phyloP scores from a whole-genome alignment of 2,797 vertebrate species.

The Podarcis lilfordi region DNA sequence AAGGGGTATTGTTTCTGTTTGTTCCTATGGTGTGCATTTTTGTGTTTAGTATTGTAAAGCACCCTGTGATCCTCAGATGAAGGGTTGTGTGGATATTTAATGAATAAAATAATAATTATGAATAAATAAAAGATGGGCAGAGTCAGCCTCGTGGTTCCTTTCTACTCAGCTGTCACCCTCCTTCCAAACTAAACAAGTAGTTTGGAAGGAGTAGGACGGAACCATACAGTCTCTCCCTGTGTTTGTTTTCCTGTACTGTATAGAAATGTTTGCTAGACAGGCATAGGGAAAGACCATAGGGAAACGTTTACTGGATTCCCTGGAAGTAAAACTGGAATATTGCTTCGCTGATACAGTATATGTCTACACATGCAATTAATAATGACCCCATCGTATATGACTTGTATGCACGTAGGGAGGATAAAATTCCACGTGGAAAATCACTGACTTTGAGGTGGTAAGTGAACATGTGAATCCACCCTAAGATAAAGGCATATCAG shows the following conservation, averaged over 20 bases:
- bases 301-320: not conserved
- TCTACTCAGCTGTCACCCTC: not conserved
- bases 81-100: too few species aligned
- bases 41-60: too few species aligned
- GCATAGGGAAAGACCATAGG: not conserved
- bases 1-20: too few species aligned
- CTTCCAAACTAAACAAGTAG: not conserved
- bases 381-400: not conserved
- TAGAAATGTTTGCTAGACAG: not conserved
- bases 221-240: not conserved
- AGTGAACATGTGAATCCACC: not conserved
- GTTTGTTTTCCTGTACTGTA: too few species aligned
- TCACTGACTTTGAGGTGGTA: not conserved
- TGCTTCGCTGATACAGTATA: not conserved
- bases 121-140: not conserved
- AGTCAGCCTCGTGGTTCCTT: not conserved
- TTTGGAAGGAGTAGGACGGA: not conserved
- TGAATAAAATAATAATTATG: too few species aligned
- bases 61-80: too few species aligned
- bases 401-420: not conserved
- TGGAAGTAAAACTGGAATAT: not conserved
- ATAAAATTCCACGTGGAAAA: not conserved
- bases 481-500: not conserved
- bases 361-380: not conserved
- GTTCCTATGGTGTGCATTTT: too few species aligned